A percentile compares a stretch with the other conserved stretches of the same genome.
Conservation (phyloP, 2,888 invertebrate species). For the Thymelicus sylvestris region DNA sequence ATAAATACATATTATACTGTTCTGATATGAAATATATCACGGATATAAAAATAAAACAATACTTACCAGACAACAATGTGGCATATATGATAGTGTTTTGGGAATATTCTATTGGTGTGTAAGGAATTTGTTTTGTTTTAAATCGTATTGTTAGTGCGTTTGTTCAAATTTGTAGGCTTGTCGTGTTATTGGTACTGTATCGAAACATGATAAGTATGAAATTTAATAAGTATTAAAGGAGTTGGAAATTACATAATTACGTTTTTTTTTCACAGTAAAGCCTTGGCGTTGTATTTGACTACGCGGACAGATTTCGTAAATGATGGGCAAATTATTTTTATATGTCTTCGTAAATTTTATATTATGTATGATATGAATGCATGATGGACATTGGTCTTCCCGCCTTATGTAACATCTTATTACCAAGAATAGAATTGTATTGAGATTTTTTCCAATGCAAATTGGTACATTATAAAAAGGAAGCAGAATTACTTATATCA, state of each 20-base stretch:
- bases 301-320: too few species aligned
- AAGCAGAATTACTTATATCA: too few species aligned
- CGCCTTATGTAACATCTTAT: too few species aligned
- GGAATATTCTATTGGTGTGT: conserved; percentile 8
- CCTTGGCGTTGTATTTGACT: too few species aligned
- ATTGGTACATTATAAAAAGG: too few species aligned
- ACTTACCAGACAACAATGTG: neutral
- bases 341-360: too few species aligned
- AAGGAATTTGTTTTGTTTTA: conserved; percentile 12
- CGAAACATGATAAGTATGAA: conserved; percentile 27
- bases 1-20: conserved; percentile 47
- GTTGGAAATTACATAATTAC: neutral
- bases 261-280: neutral
- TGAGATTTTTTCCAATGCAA: too few species aligned
- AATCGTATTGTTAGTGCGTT: conserved; percentile 44
- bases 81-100: neutral
- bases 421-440: too few species aligned
- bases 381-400: too few species aligned
- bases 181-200: conserved; percentile 6
- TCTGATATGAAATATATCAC: conserved; percentile 42
- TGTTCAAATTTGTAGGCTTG: conserved; percentile 48
- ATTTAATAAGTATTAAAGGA: neutral
- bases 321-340: too few species aligned
- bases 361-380: too few species aligned
- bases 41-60: conserved; percentile 28